Evolutionary conservation across 2,113 vertebrate genomes (phyloP).

Genomic region (Misgurnus mizolepis): DNA sequence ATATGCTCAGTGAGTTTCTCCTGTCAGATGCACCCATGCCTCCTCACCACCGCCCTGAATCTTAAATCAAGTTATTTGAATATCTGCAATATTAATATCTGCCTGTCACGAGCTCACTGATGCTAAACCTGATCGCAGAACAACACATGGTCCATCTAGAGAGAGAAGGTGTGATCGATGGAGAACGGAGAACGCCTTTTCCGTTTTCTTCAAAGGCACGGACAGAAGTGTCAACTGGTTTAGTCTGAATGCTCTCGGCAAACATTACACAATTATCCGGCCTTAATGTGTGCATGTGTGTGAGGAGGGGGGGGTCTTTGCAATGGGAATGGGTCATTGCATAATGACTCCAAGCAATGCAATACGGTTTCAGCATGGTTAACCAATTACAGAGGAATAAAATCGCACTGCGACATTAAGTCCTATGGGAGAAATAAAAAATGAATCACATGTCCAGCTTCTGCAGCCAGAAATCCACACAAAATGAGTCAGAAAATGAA

Average conservation of each 20-base stretch:
- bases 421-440: slow-evolving; percentile 38
- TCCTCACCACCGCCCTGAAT: slow-evolving; percentile 59
- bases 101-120: slow-evolving; percentile 65
- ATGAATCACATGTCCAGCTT: not conserved
- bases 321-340: slow-evolving; percentile 54
- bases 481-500: not conserved
- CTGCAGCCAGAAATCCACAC: not conserved
- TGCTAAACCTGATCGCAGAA: slow-evolving; percentile 62
- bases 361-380: slow-evolving; percentile 53
- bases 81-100: slow-evolving; percentile 79
- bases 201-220: slow-evolving; percentile 3
- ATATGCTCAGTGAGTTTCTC: slow-evolving; percentile 15
- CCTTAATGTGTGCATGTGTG: slow-evolving; percentile 32
- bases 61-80: slow-evolving; percentile 82
- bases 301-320: not conserved
- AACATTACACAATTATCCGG: not conserved
- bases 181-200: not conserved
- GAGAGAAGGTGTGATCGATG: not conserved
- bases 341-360: slow-evolving; percentile 43
- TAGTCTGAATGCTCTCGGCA: not conserved
- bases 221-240: not conserved
- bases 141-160: slow-evolving; percentile 12
- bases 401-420: slow-evolving; percentile 52
- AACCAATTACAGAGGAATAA: slow-evolving; percentile 62
- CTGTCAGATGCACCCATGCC: not conserved